Conservation (phyloP, 2,888 invertebrate species). For the Colletes collaris region DNA sequence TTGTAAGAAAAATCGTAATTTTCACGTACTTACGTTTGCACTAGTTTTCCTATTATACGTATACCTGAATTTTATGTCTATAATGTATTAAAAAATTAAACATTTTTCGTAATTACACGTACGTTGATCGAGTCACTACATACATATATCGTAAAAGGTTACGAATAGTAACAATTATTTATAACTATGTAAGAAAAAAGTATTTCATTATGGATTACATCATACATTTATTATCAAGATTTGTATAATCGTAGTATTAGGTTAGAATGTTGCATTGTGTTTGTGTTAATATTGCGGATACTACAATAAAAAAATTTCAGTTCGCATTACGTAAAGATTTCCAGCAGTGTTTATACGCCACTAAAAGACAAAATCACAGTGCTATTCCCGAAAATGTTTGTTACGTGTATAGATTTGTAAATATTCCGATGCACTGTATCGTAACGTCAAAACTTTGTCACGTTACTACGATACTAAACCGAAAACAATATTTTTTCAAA, state of each 20-base stretch:
- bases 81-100: neutral
- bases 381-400: neutral
- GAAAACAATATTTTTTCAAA: slow-evolving; percentile 19
- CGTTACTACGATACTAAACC: slow-evolving; percentile 38
- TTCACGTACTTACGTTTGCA: neutral
- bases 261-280: slow-evolving; percentile 33
- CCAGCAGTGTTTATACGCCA: neutral
- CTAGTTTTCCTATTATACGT: too few relatives aligned
- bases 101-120: neutral
- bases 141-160: neutral
- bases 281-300: neutral
- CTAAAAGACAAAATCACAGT: neutral
- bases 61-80: neutral
- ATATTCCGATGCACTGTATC: slow-evolving; percentile 32
- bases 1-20: neutral
- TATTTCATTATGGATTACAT: slow-evolving; percentile 9
- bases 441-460: slow-evolving; percentile 28
- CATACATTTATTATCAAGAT: neutral
- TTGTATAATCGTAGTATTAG: slow-evolving; percentile 16
- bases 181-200: neutral
- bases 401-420: neutral
- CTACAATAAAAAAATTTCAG: slow-evolving; percentile 21
- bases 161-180: slow-evolving; percentile 3
- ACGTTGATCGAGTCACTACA: neutral
- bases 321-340: slow-evolving; percentile 32